These are phyloP conservation scores for Hippocampus mohnikei DNA, from an alignment of 2,113 vertebrate species.

Conservation along the genomic window DNA sequence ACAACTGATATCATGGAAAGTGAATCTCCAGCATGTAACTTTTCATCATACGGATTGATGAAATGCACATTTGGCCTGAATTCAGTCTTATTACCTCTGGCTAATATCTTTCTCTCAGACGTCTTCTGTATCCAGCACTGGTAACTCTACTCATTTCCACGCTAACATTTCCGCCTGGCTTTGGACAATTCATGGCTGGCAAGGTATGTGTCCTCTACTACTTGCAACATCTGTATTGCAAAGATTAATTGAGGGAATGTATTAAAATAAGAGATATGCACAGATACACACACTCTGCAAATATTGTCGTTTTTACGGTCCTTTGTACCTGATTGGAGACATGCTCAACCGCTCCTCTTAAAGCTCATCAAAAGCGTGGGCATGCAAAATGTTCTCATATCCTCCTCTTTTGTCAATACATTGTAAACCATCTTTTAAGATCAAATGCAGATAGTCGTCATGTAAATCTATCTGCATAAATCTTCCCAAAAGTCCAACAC, in stretches of 20 bases:
- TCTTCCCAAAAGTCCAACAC: not conserved
- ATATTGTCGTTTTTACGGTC: not conserved
- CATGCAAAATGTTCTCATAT: conserved; percentile 10
- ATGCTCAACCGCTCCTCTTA: conserved; percentile 21
- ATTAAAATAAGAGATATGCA: not conserved
- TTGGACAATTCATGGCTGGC: conserved; percentile 98
- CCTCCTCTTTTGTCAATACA: not conserved
- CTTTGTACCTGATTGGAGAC: conserved; percentile 27
- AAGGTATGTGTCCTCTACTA: conserved; percentile 71
- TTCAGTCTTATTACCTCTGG: not conserved
- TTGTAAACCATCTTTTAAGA: conserved; percentile 9
- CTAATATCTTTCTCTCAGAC: conserved; percentile 64
- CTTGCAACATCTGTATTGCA: not conserved
- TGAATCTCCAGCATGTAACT: not conserved
- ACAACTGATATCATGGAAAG: not conserved
- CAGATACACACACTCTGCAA: too few relatives aligned
- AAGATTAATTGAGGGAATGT: not conserved
- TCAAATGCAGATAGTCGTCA: conserved; percentile 3
- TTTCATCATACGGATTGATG: not conserved
- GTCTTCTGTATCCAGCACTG: conserved; percentile 88
- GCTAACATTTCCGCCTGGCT: conserved; percentile 90
- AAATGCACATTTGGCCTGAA: not conserved
- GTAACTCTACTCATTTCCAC: conserved; percentile 90
- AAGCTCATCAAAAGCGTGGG: conserved; percentile 1
- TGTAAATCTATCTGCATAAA: not conserved